Percentiles rank a stretch among this genome's conserved stretches.
Conservation (phyloP, 2,797 vertebrate genomes). For the Phrynocephalus guinanensis region DNA sequence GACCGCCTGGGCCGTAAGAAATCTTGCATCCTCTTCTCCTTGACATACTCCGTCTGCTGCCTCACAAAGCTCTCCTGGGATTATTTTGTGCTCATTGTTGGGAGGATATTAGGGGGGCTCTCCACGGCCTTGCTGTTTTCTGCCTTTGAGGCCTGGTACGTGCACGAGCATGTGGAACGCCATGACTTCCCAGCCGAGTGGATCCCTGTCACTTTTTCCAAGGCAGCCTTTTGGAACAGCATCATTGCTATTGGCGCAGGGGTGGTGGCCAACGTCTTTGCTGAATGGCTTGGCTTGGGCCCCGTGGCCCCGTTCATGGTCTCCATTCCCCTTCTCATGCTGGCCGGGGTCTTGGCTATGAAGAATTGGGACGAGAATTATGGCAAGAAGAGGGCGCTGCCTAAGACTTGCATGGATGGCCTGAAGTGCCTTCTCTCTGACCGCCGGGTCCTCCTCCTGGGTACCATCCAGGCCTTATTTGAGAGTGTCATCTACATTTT, state of each 20-base stretch:
- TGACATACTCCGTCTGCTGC: slow-evolving; percentile 88
- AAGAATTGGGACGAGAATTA: slow-evolving; percentile 85
- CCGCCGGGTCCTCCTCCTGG: slow-evolving; percentile 88
- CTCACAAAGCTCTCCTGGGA: slow-evolving; percentile 91
- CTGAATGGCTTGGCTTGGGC: slow-evolving; percentile 89
- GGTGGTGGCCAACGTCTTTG: slow-evolving; percentile 86
- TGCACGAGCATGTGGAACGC: slow-evolving; percentile 86
- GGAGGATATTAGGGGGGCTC: slow-evolving; percentile 89
- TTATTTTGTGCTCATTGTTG: slow-evolving; percentile 90
- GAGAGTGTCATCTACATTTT: slow-evolving; percentile 96
- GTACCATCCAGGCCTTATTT: slow-evolving; percentile 91
- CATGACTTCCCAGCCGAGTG: slow-evolving; percentile 93
- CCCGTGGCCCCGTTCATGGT: slow-evolving; percentile 91
- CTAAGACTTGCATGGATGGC: slow-evolving; percentile 85
- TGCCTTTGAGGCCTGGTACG: slow-evolving; percentile 91
- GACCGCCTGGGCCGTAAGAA: slow-evolving; percentile 85
- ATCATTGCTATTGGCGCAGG: slow-evolving; percentile 88
- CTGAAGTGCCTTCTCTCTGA: slow-evolving; percentile 89
- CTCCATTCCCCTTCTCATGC: slow-evolving; percentile 86
- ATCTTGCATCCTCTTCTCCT: slow-evolving; percentile 90
- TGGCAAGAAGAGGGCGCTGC: slow-evolving; percentile 82
- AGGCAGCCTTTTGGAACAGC: slow-evolving; percentile 90
- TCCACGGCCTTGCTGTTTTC: slow-evolving; percentile 91
- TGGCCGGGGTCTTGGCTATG: slow-evolving; percentile 83
- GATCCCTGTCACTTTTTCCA: slow-evolving; percentile 89